These are phyloP conservation scores for Agrypnia vestita DNA, from an alignment of 1,140 invertebrate species.

Conservation along the genomic window DNA sequence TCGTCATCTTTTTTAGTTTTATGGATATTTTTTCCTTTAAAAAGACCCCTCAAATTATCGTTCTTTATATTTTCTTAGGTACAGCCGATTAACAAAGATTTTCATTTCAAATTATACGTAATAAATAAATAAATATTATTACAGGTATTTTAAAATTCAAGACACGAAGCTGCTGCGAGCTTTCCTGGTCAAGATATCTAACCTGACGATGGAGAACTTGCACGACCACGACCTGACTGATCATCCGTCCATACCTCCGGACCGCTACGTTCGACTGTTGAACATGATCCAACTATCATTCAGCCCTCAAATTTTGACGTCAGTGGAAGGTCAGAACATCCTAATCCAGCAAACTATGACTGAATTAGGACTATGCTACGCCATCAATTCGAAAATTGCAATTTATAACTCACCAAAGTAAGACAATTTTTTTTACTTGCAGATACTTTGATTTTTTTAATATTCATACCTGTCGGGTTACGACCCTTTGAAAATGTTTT, in stretches of 20 bases:
- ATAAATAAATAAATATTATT: constrained; percentile 2
- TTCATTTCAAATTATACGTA: too few species aligned
- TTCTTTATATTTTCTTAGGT: too few species aligned
- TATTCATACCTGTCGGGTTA: too few species aligned
- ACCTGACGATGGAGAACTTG: constrained; percentile 29
- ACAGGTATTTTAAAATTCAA: constrained; percentile 40
- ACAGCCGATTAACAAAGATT: too few species aligned
- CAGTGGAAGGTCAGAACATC: constrained; percentile 65
- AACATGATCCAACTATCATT: constrained; percentile 45
- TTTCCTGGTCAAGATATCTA: constrained; percentile 42
- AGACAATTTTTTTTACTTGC: constrained; percentile 27
- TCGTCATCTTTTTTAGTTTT: too few species aligned
- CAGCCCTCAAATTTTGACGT: constrained; percentile 65
- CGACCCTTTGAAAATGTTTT: too few species aligned
- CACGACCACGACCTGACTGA: constrained; percentile 47
- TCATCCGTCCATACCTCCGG: constrained; percentile 39
- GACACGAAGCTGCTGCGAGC: constrained; percentile 38
- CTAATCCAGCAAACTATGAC: constrained; percentile 72
- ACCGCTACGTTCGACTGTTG: constrained; percentile 42
- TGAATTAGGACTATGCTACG: constrained; percentile 78
- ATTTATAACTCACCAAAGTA: constrained; percentile 65
- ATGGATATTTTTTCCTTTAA: too few species aligned
- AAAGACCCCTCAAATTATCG: too few species aligned
- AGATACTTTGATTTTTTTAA: too few species aligned
- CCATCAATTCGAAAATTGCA: constrained; percentile 75